A percentile compares a stretch with the other conserved stretches of the same genome.
Conservation (phyloP, 2,888 invertebrate species). For the Plemyria rubiginata region DNA sequence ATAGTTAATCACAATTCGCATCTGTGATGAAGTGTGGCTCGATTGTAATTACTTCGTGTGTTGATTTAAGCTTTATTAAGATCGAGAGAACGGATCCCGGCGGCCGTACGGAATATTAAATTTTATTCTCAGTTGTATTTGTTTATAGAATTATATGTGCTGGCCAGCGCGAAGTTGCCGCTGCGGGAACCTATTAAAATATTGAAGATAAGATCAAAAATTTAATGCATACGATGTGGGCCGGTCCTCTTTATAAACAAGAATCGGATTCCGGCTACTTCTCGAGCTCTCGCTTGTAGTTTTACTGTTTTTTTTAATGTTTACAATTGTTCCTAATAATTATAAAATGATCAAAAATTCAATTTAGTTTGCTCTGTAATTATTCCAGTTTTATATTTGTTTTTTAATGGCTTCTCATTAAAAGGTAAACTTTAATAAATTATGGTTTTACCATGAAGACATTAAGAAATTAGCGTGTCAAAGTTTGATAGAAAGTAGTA, state of each 20-base stretch:
- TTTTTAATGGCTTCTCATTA: conserved; percentile 77
- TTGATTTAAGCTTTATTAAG: conserved; percentile 82
- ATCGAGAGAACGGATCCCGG: conserved; percentile 57
- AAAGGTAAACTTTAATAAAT: background rate
- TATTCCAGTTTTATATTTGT: conserved; percentile 63
- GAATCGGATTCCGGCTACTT: conserved; percentile 69
- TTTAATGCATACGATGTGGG: conserved; percentile 79
- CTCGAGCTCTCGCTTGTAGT: conserved; percentile 68
- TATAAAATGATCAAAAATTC: conserved; percentile 78
- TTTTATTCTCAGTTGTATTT: conserved; percentile 64
- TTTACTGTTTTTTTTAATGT: conserved; percentile 60
- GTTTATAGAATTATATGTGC: conserved; percentile 75
- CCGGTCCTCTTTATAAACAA: conserved; percentile 73
- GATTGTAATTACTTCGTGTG: conserved; percentile 82
- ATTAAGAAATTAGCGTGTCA: background rate
- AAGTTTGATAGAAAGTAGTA: no score
- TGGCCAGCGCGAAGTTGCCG: conserved; percentile 71
- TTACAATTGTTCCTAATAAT: conserved; percentile 83
- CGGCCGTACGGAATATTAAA: conserved; percentile 67
- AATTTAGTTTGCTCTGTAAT: conserved; percentile 78
- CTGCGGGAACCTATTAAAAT: conserved; percentile 83
- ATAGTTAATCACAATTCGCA: conserved; percentile 80
- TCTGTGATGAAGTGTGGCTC: conserved; percentile 79
- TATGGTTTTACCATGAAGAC: conserved; percentile 54
- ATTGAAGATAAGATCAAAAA: conserved; percentile 81